Percentiles rank a stretch among this genome's conserved stretches.
Conservation (phyloP, 2,797 vertebrate genomes). For the Scolopax rusticola region DNA sequence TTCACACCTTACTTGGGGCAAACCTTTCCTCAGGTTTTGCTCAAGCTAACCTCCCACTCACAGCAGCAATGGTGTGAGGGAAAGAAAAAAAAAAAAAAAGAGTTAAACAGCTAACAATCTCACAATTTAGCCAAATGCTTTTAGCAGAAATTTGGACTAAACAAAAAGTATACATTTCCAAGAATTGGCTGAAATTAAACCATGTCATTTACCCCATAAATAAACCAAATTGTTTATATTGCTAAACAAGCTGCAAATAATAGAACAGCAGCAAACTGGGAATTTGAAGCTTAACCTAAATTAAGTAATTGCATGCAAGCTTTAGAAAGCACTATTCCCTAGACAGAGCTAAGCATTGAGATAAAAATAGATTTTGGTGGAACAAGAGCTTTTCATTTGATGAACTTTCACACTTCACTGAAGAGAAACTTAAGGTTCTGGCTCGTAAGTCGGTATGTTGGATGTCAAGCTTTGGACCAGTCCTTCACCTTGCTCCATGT, state of each 20-base stretch:
- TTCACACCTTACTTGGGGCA: conserved; percentile 21
- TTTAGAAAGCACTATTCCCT: conserved; percentile 56
- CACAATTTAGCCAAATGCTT: background rate
- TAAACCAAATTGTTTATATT: conserved; percentile 53
- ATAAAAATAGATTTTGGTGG: conserved; percentile 53
- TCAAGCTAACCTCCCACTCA: conserved; percentile 36
- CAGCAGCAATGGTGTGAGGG: background rate
- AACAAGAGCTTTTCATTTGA: conserved; percentile 18
- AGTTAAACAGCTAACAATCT: conserved; percentile 9
- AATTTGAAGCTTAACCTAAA: conserved; percentile 68
- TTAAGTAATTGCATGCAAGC: conserved; percentile 62
- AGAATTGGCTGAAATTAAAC: conserved; percentile 46
- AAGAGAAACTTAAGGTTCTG: background rate
- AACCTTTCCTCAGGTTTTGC: background rate
- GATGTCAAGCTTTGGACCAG: background rate
- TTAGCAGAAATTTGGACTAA: conserved; percentile 27
- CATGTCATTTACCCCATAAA: conserved; percentile 50
- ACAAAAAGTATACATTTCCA: conserved; percentile 17
- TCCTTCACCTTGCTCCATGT: background rate
- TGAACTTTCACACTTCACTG: conserved; percentile 17
- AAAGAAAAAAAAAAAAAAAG: background rate
- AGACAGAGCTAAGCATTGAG: conserved; percentile 21
- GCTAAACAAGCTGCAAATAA: conserved; percentile 64
- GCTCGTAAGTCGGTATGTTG: background rate
- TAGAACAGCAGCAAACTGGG: conserved; percentile 59